phyloP scores from a whole-genome alignment of 2,888 invertebrate genomes.

The Euproctis similis region DNA sequence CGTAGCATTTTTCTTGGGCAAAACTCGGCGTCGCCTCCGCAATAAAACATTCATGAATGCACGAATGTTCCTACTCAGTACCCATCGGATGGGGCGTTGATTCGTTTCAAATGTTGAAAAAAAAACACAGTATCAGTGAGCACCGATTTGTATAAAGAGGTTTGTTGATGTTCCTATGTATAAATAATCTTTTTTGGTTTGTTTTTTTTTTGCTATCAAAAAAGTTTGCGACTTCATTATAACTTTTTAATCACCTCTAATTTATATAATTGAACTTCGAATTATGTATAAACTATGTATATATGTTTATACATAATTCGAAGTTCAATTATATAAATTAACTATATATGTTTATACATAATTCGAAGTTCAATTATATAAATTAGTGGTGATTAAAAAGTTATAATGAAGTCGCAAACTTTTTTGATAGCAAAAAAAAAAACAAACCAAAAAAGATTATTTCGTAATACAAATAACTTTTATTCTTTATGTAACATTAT shows the following conservation, averaged over 20 bases:
- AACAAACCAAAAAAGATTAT: slow-evolving; percentile 15
- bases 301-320: too few relatives aligned
- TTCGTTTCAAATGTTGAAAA: slow-evolving; percentile 38
- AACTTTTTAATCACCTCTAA: too few relatives aligned
- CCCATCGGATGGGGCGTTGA: slow-evolving; percentile 38
- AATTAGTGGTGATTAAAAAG: too few relatives aligned
- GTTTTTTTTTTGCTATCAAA: slow-evolving; percentile 9
- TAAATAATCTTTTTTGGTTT: slow-evolving; percentile 18
- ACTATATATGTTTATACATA: too few relatives aligned
- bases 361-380: too few relatives aligned
- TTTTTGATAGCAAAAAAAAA: slow-evolving; percentile 10
- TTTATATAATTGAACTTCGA: too few relatives aligned
- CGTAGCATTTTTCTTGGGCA: slow-evolving; percentile 61
- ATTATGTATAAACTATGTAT: too few relatives aligned
- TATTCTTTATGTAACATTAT: too few relatives aligned
- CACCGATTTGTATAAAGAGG: slow-evolving; percentile 30
- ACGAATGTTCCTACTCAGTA: slow-evolving; percentile 56
- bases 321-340: too few relatives aligned
- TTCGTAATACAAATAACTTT: too few relatives aligned
- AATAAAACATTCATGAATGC: slow-evolving; percentile 71
- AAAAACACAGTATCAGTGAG: slow-evolving; percentile 30
- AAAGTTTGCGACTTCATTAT: slow-evolving; percentile 18
- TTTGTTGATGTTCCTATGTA: slow-evolving; percentile 24
- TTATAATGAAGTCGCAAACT: slow-evolving; percentile 18
- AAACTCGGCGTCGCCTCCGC: slow-evolving; percentile 54